A percentile compares a stretch with the other conserved stretches of the same genome.
Conservation (phyloP, 2,797 vertebrate species). For the Urosaurus nigricauda region DNA sequence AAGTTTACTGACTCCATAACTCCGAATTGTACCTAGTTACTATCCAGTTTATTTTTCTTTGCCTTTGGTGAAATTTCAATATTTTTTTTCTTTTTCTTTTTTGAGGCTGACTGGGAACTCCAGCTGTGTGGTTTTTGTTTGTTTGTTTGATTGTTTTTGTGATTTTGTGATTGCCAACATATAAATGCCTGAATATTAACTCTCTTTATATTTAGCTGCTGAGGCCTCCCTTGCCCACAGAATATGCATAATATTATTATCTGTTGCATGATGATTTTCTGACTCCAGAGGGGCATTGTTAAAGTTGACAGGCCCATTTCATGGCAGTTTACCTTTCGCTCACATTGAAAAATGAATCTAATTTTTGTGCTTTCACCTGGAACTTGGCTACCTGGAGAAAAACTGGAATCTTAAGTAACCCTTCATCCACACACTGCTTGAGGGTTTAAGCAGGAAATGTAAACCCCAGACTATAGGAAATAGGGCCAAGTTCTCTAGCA, state of each 20-base stretch:
- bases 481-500: neutral
- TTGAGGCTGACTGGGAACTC: constrained; percentile 47
- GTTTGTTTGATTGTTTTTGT: no score
- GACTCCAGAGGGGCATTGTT: constrained; percentile 41
- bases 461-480: neutral
- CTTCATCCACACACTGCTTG: neutral
- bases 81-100: constrained; percentile 47
- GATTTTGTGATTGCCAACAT: constrained; percentile 42
- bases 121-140: no score
- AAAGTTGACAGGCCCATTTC: constrained; percentile 46
- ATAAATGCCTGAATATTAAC: constrained; percentile 52
- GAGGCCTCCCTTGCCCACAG: constrained; percentile 32
- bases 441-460: constrained; percentile 18
- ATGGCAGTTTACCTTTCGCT: constrained; percentile 42
- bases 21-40: no score
- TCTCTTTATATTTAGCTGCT: constrained; percentile 52
- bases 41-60: constrained; percentile 52
- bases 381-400: constrained; percentile 22
- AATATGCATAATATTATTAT: constrained; percentile 51
- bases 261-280: constrained; percentile 37
- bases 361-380: constrained; percentile 35
- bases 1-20: neutral
- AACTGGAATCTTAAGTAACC: constrained; percentile 39
- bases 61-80: constrained; percentile 62
- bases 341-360: constrained; percentile 41